phyloP scores from a whole-genome alignment of 2,888 invertebrate genomes.

The Empis livida region DNA sequence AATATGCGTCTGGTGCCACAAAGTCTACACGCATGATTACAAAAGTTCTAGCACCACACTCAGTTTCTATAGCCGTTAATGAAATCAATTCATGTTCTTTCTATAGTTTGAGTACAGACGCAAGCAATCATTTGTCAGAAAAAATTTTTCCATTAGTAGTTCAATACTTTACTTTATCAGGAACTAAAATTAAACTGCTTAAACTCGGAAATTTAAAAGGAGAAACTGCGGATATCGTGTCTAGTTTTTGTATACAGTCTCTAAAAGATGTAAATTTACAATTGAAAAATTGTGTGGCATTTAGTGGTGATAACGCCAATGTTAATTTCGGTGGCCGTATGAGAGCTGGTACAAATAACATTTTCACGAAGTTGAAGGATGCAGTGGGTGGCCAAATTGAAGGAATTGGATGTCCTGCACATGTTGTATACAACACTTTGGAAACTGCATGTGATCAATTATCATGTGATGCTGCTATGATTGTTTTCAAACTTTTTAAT shows the following conservation, averaged over 20 bases:
- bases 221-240: background rate
- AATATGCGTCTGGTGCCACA: background rate
- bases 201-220: background rate
- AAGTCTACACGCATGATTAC: background rate
- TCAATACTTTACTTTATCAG: background rate
- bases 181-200: background rate
- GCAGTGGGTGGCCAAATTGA: constrained; percentile 7
- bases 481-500: constrained; percentile 1
- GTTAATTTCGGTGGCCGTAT: constrained; percentile 4
- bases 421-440: constrained; percentile 4
- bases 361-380: constrained; percentile 8
- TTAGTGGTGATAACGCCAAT: constrained; percentile 9
- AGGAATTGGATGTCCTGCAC: constrained; percentile 9
- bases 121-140: background rate
- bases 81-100: background rate
- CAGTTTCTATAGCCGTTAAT: background rate
- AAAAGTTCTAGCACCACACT: background rate
- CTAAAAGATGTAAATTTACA: constrained; percentile 3
- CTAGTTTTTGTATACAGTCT: constrained; percentile 4
- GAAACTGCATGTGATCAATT: constrained; percentile 2
- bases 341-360: constrained; percentile 4
- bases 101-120: background rate
- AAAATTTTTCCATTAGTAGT: background rate
- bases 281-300: constrained; percentile 6
- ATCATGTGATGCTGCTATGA: constrained; percentile 2